These are phyloP conservation scores for Serinus canaria DNA, from an alignment of 2,113 vertebrate species.

Conservation along the genomic window DNA sequence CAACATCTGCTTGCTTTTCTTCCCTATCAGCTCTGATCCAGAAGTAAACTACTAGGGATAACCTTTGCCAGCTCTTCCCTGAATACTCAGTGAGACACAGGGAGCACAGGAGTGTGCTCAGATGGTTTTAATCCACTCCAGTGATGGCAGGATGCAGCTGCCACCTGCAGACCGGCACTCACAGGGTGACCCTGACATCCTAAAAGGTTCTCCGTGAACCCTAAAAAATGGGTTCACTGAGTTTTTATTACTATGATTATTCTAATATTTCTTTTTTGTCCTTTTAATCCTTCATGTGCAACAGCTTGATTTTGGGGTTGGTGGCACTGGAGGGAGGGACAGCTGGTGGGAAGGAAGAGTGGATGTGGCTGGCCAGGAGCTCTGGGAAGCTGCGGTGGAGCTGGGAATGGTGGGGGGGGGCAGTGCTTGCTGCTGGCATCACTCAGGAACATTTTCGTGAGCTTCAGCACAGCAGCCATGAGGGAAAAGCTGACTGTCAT, in stretches of 20 bases:
- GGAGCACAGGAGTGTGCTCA: neutral
- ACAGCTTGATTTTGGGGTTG: neutral
- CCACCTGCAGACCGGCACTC: neutral
- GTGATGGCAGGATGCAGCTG: neutral
- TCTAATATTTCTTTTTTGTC: neutral
- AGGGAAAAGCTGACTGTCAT: neutral
- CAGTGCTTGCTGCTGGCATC: neutral
- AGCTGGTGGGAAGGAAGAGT: neutral
- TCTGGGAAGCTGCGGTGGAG: neutral
- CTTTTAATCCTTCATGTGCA: neutral
- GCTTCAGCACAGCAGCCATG: neutral
- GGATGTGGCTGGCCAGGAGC: rapidly evolving
- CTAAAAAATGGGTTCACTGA: neutral
- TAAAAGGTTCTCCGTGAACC: slow-evolving; percentile 24
- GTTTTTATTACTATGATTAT: neutral
- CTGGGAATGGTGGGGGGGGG: neutral
- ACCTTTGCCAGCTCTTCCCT: neutral
- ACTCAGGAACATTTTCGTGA: neutral
- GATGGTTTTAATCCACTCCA: neutral
- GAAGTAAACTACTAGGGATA: neutral
- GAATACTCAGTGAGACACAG: neutral
- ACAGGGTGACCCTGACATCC: neutral
- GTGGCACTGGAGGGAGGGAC: neutral
- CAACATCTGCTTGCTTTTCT: neutral
- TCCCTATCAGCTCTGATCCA: neutral